phyloP scores from a whole-genome alignment of 2,113 vertebrate genomes.

The Channa maculata region DNA sequence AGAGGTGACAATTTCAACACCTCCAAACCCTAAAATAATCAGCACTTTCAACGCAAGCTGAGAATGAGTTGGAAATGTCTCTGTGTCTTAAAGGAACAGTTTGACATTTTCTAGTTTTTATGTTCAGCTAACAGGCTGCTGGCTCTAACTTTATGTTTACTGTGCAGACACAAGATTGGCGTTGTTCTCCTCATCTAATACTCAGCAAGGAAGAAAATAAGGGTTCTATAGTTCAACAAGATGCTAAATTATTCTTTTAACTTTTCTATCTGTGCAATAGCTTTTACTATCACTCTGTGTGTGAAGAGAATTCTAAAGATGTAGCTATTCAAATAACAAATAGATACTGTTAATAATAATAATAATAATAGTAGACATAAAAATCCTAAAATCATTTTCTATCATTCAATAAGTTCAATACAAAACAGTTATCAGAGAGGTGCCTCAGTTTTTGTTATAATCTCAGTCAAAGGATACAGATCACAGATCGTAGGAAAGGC shows the following conservation, averaged over 20 bases:
- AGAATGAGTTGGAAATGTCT: slow-evolving; percentile 26
- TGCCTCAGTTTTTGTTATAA: slow-evolving; percentile 13
- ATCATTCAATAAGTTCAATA: slow-evolving; percentile 32
- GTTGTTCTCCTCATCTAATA: neutral
- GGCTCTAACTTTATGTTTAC: neutral
- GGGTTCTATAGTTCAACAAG: neutral
- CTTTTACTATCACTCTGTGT: slow-evolving; percentile 35
- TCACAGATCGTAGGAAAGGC: slow-evolving; percentile 25
- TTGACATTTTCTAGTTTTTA: neutral
- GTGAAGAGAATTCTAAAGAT: slow-evolving; percentile 43
- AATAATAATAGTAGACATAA: slow-evolving; percentile 12
- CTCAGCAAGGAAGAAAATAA: neutral
- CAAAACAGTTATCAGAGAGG: slow-evolving; percentile 14
- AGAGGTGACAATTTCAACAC: slow-evolving; percentile 33
- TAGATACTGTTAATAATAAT: slow-evolving; percentile 19
- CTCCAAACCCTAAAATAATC: slow-evolving; percentile 38
- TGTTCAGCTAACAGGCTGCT: slow-evolving; percentile 11
- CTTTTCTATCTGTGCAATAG: slow-evolving; percentile 24
- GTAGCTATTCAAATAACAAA: slow-evolving; percentile 53
- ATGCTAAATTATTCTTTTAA: slow-evolving; percentile 24
- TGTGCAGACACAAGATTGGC: slow-evolving; percentile 1
- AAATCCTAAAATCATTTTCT: slow-evolving; percentile 25
- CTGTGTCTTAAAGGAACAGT: slow-evolving; percentile 21
- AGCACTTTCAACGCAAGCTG: slow-evolving; percentile 42
- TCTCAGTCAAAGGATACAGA: slow-evolving; percentile 39